These are phyloP conservation scores for Calidris pugnax DNA, from an alignment of 2,113 vertebrate species.

Conservation along the genomic window DNA sequence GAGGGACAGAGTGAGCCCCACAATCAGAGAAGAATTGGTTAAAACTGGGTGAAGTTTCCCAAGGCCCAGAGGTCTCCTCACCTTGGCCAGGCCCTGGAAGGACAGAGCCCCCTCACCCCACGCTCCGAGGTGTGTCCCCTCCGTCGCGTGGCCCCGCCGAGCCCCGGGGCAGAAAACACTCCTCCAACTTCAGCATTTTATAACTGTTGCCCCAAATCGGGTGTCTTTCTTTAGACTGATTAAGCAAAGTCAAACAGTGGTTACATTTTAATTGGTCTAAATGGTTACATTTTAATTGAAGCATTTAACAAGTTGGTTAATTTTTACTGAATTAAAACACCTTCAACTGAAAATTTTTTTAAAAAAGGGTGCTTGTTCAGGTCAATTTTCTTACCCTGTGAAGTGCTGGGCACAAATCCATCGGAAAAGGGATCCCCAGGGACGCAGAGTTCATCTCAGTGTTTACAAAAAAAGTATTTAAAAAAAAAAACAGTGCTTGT, in stretches of 20 bases:
- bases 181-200: not conserved
- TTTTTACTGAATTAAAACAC: slow-evolving; percentile 2
- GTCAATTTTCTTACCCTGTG: not conserved
- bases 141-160: too few species aligned
- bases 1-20: not conserved
- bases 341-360: not conserved
- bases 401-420: not conserved
- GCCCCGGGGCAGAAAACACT: not conserved
- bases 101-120: too few species aligned
- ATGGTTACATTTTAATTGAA: slow-evolving; percentile 32
- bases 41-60: not conserved
- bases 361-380: not conserved
- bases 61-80: not conserved
- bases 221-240: not conserved
- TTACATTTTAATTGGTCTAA: slow-evolving; percentile 9
- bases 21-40: not conserved
- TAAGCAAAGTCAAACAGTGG: not conserved
- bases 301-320: slow-evolving; percentile 21
- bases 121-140: too few species aligned
- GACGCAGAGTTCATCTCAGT: not conserved
- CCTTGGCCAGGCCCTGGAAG: not conserved
- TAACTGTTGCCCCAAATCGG: not conserved
- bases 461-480: not conserved
- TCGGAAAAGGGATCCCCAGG: not conserved
- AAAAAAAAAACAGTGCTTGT: too few species aligned